Percentiles rank a stretch among this genome's conserved stretches.
phyloP scores from a whole-genome alignment of 2,888 invertebrate genomes.

The Leucoma salicis region DNA sequence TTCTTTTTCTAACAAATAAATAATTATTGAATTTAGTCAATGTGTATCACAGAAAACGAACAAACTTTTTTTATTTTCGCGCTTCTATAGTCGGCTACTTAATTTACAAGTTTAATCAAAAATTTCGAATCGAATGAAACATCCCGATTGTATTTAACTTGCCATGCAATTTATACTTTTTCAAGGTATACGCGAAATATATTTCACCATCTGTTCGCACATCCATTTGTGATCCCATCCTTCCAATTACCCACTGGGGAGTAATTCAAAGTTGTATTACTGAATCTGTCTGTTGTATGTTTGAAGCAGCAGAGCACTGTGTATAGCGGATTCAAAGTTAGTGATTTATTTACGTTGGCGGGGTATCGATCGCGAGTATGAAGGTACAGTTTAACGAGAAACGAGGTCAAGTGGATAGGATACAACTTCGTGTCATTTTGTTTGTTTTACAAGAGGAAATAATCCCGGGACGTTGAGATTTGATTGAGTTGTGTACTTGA shows the following conservation, averaged over 20 bases:
- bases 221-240: slow-evolving; percentile 23
- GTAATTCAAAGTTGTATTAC: slow-evolving; percentile 34
- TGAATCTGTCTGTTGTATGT: slow-evolving; percentile 24
- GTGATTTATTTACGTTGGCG: slow-evolving; percentile 74
- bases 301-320: slow-evolving; percentile 15
- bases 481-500: slow-evolving; percentile 29
- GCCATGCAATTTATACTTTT: slow-evolving; percentile 2
- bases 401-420: slow-evolving; percentile 68
- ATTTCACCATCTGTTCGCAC: slow-evolving; percentile 7
- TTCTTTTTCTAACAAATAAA: too few species aligned
- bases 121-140: too few species aligned
- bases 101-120: too few species aligned
- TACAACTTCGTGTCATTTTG: slow-evolving; percentile 56
- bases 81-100: too few species aligned
- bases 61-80: too few species aligned
- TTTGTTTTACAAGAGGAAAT: slow-evolving; percentile 58
- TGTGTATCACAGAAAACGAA: too few species aligned
- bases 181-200: slow-evolving; percentile 3
- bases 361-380: slow-evolving; percentile 67
- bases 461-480: slow-evolving; percentile 39
- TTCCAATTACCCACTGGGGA: slow-evolving; percentile 31
- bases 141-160: background rate
- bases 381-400: slow-evolving; percentile 60
- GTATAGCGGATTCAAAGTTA: slow-evolving; percentile 58
- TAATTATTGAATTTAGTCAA: too few species aligned